phyloP scores from a whole-genome alignment of 2,797 vertebrate genomes.

The Acrossocheilus fasciatus region DNA sequence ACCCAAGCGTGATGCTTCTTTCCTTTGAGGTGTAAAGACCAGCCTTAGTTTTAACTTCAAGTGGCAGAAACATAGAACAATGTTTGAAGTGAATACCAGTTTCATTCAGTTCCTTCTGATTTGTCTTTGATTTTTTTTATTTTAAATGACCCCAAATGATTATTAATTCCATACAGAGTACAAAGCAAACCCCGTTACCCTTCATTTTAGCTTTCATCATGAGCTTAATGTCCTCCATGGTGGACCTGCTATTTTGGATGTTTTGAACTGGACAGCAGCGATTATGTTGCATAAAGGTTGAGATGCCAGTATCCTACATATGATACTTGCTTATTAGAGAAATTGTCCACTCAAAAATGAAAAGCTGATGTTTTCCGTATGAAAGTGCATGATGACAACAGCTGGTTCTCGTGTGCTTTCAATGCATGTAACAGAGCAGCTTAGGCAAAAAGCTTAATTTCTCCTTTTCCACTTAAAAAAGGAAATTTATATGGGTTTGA shows the following conservation, averaged over 20 bases:
- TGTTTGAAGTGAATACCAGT: constrained; percentile 61
- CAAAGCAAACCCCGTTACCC: constrained; percentile 37
- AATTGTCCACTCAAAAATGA: background rate
- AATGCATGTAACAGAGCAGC: background rate
- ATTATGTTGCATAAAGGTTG: background rate
- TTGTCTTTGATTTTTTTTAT: constrained; percentile 40
- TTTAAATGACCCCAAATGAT: constrained; percentile 55
- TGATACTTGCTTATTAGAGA: background rate
- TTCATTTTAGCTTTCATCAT: constrained; percentile 59
- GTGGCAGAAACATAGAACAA: constrained; percentile 52
- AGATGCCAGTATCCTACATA: background rate
- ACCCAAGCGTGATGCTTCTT: constrained; percentile 36
- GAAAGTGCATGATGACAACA: background rate
- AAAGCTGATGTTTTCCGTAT: background rate
- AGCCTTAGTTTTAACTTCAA: constrained; percentile 62
- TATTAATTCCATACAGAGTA: constrained; percentile 61
- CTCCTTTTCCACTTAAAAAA: background rate
- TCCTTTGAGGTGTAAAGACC: constrained; percentile 68
- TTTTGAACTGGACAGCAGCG: constrained; percentile 49
- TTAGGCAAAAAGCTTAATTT: background rate
- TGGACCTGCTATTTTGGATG: constrained; percentile 40
- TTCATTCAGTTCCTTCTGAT: constrained; percentile 57
- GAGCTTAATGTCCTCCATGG: constrained; percentile 12
- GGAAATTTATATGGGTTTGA: background rate
- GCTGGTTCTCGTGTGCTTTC: background rate